Evolutionary conservation across 2,797 vertebrate genomes (phyloP), one percentile per base, ranked within the genome.

Genomic region (Gymnothorax reevesii): DNA sequence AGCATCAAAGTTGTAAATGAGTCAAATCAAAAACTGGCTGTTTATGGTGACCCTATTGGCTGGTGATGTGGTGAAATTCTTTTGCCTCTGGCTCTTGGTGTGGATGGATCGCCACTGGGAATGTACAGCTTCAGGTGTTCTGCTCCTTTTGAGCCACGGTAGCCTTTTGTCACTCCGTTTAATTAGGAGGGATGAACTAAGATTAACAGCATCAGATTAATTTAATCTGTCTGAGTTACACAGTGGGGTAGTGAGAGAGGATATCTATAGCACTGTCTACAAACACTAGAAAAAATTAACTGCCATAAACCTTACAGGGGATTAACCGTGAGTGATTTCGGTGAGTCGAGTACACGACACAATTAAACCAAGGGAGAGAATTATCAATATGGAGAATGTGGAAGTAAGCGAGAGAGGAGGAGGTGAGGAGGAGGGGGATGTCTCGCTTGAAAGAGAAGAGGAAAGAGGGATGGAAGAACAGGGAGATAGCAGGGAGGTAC

Each of bases 151-250:
- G 59, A 54, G 86, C 59, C 84, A 83, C 84, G 83, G 77, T 85
- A 87, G 85, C 22, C 86, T 86, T 82, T 75, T 86, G 86, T 83
- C 88, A 89, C 89, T 83, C 84, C 64, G 86, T 91, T 92, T 92
- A 92, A 92, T 91, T 88, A 85, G 33, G 1, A 42, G 85, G 89
- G 92, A 94, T 91, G 93, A 86, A 84, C 91, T 92, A 84, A 90
- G 90, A 90, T 91, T 89, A 89, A 62, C 82, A 88, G 87, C 88
- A 87, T 88, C 90, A 92, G 86, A 88, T 12, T 89, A 88, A 88
- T 84, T 89, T 93, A 94, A 94, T 94, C 93, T 88, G 71, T 90
- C 91, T 91, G 86, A 90, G 91, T 87, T 89, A 87, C 84, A 86
- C 87, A 59, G 66, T 52, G 83, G 62, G 86, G 55, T 42, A 73